Conservation (phyloP, 1,140 invertebrate species). For the Sipha flava region DNA sequence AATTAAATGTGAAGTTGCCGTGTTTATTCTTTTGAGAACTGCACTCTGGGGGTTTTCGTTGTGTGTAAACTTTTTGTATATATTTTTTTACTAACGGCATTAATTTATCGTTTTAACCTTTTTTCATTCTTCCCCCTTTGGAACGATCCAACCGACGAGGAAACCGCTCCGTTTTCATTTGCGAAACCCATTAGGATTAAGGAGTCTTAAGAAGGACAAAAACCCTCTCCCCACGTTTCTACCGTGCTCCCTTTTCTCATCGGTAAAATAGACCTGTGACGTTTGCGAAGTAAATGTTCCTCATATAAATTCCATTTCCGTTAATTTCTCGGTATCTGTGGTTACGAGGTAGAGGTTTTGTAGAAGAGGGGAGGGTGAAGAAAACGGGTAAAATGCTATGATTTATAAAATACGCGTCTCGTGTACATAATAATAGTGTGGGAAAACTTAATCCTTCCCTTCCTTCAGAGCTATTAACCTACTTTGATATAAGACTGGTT, state of each 20-base stretch:
- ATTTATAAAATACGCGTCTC: constrained; percentile 14
- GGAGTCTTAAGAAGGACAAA: constrained; percentile 26
- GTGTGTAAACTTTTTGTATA: neutral
- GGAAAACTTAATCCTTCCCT: constrained; percentile 3
- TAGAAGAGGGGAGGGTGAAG: neutral
- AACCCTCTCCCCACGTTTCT: neutral
- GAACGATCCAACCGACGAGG: neutral
- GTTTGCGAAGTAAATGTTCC: constrained; percentile 6
- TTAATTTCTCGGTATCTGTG: constrained; percentile 9
- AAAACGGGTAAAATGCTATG: neutral
- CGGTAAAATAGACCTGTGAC: constrained; percentile 14
- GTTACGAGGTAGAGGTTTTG: neutral
- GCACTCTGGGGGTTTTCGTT: neutral
- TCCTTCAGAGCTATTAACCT: neutral
- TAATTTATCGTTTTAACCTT: constrained; percentile 20
- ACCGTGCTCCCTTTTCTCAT: neutral
- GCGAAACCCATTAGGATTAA: constrained; percentile 19
- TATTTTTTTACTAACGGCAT: neutral
- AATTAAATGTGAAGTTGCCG: neutral
- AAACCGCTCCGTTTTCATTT: constrained; percentile 14
- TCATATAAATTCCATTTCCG: constrained; percentile 26
- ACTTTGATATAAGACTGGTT: neutral
- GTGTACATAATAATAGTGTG: neutral
- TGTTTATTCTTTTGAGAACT: neutral
- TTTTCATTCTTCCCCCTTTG: neutral